Evolutionary conservation across 1,140 invertebrate species (phyloP), one percentile per base, ranked within the genome.

Genomic region (Cherax destructor): DNA sequence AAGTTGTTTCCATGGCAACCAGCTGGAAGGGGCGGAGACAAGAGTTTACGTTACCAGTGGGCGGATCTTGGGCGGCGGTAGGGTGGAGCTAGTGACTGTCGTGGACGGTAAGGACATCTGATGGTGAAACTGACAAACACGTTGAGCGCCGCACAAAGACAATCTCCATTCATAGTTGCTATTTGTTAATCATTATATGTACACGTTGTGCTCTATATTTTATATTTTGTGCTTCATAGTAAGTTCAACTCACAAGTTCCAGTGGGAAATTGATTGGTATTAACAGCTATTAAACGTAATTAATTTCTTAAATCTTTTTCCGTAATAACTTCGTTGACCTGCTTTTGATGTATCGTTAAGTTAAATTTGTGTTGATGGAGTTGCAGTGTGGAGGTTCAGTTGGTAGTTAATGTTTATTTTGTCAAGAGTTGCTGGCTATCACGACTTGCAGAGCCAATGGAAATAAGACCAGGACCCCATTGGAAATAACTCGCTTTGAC

Each of bases 1-100:
- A 56, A 49, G 69, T 41, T 30, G 83, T 86, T 74, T 76, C 83
- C 83, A 86, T 86, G 18, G 69, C 69, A 76, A 86, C 83, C 30
- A 30, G 21, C 30, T 49, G 21, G 13, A 86, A 5, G 65, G 69
- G 69, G 69, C 11, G 69, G 69, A 61, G 21, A 74, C 61, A 47
- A 18, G 21, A 11, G 61, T 85, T 72, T 41, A 59, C 41, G 69
- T 52, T 65, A 9, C 47, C 56, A 61, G 61, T 21, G 61, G 83
- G 81, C 21, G 56, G 83, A 65, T n/a, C 41, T 49, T 69, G 3
- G 4, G 21, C 24, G n/a, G 69, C 4, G 83, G 13, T 13, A 7
- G 69, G 83, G 83, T 69, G 83, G 83, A 74, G 83, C 69, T 6
- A 47, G 21, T 24, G 11, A 11, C 11, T 52, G 56, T n/a, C n/a